phyloP scores from a whole-genome alignment of 2,113 vertebrate genomes.

The Actinemys pallida region DNA sequence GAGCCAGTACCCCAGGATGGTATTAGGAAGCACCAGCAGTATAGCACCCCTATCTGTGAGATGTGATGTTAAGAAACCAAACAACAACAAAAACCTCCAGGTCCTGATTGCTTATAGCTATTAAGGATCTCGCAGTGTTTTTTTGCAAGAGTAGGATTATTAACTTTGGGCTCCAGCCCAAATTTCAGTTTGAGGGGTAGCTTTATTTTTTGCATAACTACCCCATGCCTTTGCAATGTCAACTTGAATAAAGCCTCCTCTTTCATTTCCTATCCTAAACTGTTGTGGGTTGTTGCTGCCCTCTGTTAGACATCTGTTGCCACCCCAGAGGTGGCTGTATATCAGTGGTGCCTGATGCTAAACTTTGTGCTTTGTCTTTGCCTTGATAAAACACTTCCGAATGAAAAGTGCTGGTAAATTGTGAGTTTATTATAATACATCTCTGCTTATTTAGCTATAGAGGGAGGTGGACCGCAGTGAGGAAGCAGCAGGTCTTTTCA shows the following conservation, averaged over 20 bases:
- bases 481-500: conserved; percentile 1
- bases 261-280: conserved; percentile 7
- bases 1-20: rapidly evolving
- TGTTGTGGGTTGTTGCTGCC: neutral
- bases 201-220: neutral
- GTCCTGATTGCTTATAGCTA: neutral
- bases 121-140: neutral
- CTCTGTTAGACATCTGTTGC: neutral
- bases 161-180: rapidly evolving
- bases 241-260: neutral
- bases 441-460: neutral
- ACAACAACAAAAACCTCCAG: neutral
- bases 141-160: neutral
- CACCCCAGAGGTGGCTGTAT: neutral
- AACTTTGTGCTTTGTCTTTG: neutral
- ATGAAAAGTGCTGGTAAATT: neutral
- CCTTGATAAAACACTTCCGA: neutral
- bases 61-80: neutral
- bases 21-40: neutral
- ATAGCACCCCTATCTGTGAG: neutral
- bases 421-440: neutral
- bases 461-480: neutral
- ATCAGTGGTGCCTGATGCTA: neutral
- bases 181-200: neutral
- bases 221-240: neutral